Evolutionary conservation across 1,140 invertebrate species (phyloP).

Genomic region (Brachionus koreanus): DNA sequence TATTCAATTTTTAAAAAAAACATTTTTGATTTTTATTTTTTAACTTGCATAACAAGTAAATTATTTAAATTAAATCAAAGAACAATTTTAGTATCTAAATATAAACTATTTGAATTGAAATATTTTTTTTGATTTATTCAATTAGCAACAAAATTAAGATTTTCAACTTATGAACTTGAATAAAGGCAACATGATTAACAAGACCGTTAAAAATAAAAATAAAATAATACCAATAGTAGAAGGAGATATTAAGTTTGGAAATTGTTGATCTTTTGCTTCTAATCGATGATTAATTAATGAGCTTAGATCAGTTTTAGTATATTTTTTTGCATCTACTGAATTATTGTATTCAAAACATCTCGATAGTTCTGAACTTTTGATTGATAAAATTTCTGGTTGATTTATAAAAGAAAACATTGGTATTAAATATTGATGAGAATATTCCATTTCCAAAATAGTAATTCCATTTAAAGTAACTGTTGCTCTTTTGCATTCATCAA

Average conservation of each 20-base stretch:
- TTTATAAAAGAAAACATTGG: background rate
- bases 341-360: background rate
- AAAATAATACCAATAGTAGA: background rate
- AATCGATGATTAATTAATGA: background rate
- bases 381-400: background rate
- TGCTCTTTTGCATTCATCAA: background rate
- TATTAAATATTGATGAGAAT: background rate
- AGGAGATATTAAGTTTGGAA: background rate
- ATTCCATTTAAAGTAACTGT: background rate
- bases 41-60: too few relatives aligned
- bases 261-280: background rate
- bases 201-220: too few relatives aligned
- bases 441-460: background rate
- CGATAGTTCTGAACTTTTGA: background rate
- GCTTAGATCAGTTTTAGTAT: background rate
- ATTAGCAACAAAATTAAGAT: too few relatives aligned
- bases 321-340: background rate
- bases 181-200: too few relatives aligned
- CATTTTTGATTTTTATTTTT: too few relatives aligned
- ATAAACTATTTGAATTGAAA: too few relatives aligned
- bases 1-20: too few relatives aligned
- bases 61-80: too few relatives aligned
- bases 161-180: too few relatives aligned
- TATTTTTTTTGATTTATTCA: too few relatives aligned
- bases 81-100: too few relatives aligned